phyloP scores from a whole-genome alignment of 2,888 invertebrate species.

The Drosophila nigritarsus region DNA sequence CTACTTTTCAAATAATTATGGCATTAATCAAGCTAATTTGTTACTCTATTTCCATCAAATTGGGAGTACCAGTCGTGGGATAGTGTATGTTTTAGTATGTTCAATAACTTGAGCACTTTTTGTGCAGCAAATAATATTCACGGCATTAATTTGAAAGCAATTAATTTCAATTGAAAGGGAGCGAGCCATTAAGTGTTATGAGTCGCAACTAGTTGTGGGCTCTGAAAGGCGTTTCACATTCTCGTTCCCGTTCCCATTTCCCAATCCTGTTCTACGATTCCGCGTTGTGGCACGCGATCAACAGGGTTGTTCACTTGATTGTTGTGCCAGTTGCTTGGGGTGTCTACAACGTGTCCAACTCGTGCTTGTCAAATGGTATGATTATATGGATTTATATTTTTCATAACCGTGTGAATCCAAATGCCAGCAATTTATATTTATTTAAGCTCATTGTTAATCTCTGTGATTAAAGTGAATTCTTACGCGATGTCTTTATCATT shows the following conservation, averaged over 20 bases:
- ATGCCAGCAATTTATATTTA: constrained; percentile 35
- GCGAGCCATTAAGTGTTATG: constrained; percentile 16
- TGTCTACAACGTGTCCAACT: constrained; percentile 19
- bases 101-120: background rate
- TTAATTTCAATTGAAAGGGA: constrained; percentile 68
- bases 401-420: constrained; percentile 39
- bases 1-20: background rate
- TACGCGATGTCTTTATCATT: constrained; percentile 19
- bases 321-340: constrained; percentile 1
- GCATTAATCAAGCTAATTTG: background rate
- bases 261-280: constrained; percentile 5
- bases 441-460: constrained; percentile 42
- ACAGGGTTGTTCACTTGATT: background rate
- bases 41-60: background rate
- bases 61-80: background rate
- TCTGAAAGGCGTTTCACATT: constrained; percentile 21
- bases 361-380: constrained; percentile 24
- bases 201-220: constrained; percentile 11
- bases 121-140: constrained; percentile 19
- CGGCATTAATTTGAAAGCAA: constrained; percentile 51
- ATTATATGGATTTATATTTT: constrained; percentile 7
- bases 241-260: background rate
- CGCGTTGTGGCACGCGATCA: constrained; percentile 17
- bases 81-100: background rate
- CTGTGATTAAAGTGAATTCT: constrained; percentile 27